Evolutionary conservation across 2,113 vertebrate species (phyloP).

Genomic region (Camarhynchus parvulus): DNA sequence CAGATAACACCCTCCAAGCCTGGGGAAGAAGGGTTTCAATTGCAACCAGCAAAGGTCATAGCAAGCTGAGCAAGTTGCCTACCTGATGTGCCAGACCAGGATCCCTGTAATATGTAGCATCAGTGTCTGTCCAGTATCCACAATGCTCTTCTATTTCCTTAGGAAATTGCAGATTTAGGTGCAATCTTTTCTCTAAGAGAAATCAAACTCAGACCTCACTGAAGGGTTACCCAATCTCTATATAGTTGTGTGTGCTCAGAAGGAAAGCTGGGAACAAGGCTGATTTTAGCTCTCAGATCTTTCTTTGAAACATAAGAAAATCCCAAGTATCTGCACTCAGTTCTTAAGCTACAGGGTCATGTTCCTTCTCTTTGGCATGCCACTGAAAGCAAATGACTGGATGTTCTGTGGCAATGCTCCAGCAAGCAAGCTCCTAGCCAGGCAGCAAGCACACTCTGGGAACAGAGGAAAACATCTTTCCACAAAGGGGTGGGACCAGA

Average conservation of each 20-base stretch:
- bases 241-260: not conserved
- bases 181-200: not conserved
- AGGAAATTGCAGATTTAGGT: not conserved
- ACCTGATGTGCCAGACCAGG: not conserved
- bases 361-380: not conserved
- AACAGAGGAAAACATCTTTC: not conserved
- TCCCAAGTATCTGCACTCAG: not conserved
- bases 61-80: not conserved
- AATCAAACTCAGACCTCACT: not conserved
- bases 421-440: not conserved
- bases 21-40: not conserved
- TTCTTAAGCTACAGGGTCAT: not conserved
- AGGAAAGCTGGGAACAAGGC: not conserved
- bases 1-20: not conserved
- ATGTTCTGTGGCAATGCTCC: not conserved
- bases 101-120: not conserved
- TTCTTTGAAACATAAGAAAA: not conserved
- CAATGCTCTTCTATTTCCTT: not conserved
- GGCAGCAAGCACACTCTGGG: not conserved
- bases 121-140: not conserved
- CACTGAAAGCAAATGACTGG: not conserved
- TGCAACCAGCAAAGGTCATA: not conserved
- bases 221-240: not conserved
- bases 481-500: not conserved
- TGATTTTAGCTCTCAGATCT: not conserved